Base-by-base conservation (phyloP, 2,113 vertebrate genomes). In the Bufo gargarizans region DNA sequence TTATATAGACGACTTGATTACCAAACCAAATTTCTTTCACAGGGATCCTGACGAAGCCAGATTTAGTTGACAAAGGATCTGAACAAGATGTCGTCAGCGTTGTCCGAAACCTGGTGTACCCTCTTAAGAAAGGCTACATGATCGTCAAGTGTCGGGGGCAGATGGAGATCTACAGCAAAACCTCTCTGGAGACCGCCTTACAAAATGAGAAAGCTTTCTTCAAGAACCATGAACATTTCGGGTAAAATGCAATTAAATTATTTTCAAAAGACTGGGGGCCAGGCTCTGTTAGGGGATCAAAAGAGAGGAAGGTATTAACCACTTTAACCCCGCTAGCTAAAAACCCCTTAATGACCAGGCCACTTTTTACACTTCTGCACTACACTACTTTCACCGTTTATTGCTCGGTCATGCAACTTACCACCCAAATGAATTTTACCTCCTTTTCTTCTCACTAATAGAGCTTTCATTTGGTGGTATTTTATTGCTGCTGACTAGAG, bases 11-110 rank as follows among this genome's bases (percentile, higher is more conserved):
- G 6, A 67, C 63, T 7, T 67, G 6, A 22, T 67, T 69, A 33
- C 33, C 22, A 69, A 69, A 69, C 13, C 3, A 13, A 12, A 50
- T 20, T 50, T 56, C 4, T 14, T 58, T 89, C 45, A 0, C 90
- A 99, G 98, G 97, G 6, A 96, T 99, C 89, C 91, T 99, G 90
- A 98, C 97, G 0, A 99, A 99, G 87, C 97, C 97, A 0, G 97
- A 99, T 89, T 93, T 98, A 86, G 92, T 98, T 86, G 97, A 98
- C 91, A 96, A 80, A 91, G 97, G 97, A 47, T 95, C 97, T 0
- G 97, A 99, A 16, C 90, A 92, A 0, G 76, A 89, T 0, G 86
- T 97, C 0, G 0, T 98, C 0, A 94, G 95, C 0, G 91, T 97
- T 19, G 77, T 96, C 3, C 89, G 74, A 16, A 99, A 99, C 89